Evolutionary conservation across 2,113 vertebrate species (phyloP).

Genomic region (Varanus salvator): DNA sequence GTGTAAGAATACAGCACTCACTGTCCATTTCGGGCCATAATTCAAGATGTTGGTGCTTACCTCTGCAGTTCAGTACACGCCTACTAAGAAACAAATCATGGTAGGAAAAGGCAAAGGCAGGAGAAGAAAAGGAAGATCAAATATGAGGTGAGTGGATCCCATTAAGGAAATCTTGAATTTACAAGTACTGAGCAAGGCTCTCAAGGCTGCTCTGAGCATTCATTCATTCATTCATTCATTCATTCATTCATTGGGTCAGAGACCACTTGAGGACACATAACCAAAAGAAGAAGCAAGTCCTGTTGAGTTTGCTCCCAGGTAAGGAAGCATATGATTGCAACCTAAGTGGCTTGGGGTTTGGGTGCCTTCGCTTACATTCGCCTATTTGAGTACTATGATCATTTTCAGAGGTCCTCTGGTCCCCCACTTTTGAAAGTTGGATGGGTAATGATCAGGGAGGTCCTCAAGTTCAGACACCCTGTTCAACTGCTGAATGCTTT

Average conservation of each 20-base stretch:
- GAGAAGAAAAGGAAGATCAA: too few species aligned
- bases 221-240: too few species aligned
- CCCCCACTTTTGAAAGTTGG: background rate
- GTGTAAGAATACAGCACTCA: background rate
- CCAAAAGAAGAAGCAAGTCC: too few species aligned
- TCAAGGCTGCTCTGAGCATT: too few species aligned
- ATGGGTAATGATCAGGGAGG: background rate
- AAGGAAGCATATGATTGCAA: background rate
- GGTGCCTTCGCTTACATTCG: background rate
- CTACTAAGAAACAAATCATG: too few species aligned
- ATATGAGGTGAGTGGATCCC: too few species aligned
- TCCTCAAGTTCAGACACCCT: background rate
- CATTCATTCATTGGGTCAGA: too few species aligned
- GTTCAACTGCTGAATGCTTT: background rate
- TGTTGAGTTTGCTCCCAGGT: too few species aligned
- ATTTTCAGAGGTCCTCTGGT: background rate
- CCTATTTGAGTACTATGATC: background rate
- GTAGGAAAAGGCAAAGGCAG: too few species aligned
- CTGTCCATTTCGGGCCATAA: background rate
- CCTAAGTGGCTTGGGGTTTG: background rate
- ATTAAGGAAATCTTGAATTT: too few species aligned
- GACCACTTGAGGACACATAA: too few species aligned
- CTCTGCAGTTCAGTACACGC: background rate
- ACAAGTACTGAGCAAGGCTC: too few species aligned
- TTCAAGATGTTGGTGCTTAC: background rate